phyloP scores from a whole-genome alignment of 2,888 invertebrate species.

The Matsumyia berberina region DNA sequence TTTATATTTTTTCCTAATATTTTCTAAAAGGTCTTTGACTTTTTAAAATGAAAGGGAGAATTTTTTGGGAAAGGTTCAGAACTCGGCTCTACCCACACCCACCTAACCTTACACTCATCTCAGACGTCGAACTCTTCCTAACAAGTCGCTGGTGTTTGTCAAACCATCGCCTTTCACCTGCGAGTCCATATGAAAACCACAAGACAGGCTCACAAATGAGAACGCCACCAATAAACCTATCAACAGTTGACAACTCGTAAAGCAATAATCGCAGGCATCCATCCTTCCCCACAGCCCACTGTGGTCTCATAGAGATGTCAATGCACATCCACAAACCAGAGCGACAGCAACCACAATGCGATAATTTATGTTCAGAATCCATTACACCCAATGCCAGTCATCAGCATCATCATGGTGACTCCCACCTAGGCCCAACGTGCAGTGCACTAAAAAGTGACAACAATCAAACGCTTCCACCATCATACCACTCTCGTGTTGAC shows the following conservation, averaged over 20 bases:
- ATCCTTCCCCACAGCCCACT: background rate
- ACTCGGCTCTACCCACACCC: background rate
- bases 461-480: constrained; percentile 47
- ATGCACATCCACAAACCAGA: constrained; percentile 64
- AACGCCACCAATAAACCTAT: constrained; percentile 71
- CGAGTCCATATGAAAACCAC: background rate
- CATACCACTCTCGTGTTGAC: constrained; percentile 41
- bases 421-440: constrained; percentile 26
- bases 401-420: constrained; percentile 44
- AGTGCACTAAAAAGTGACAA: constrained; percentile 42
- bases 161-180: background rate
- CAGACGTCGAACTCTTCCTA: background rate
- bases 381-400: constrained; percentile 73
- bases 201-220: constrained; percentile 17
- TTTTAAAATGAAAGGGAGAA: background rate
- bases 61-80: no score
- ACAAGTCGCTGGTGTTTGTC: background rate
- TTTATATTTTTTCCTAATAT: background rate
- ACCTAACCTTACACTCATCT: background rate
- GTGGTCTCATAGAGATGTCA: constrained; percentile 64
- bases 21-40: constrained; percentile 1
- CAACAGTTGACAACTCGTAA: constrained; percentile 57
- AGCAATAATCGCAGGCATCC: constrained; percentile 43
- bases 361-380: constrained; percentile 74
- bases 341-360: constrained; percentile 63